phyloP scores from a whole-genome alignment of 2,113 vertebrate species.

The Glareola pratincola region DNA sequence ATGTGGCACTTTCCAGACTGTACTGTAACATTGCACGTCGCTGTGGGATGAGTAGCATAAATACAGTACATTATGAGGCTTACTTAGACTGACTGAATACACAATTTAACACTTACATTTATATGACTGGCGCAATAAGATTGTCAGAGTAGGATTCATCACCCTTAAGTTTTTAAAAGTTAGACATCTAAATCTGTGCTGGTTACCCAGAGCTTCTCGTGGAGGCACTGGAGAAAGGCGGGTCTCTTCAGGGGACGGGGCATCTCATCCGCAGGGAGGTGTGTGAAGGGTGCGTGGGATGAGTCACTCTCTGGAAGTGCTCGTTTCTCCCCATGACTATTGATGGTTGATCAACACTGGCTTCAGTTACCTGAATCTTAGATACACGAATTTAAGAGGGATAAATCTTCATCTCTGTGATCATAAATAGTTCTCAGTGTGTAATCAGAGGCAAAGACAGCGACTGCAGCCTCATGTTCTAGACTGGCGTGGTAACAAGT shows the following conservation, averaged over 20 bases:
- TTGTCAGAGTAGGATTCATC: neutral
- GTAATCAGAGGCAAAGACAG: neutral
- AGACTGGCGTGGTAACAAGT: neutral
- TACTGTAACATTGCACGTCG: neutral
- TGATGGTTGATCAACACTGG: neutral
- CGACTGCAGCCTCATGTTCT: neutral
- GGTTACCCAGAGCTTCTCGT: neutral
- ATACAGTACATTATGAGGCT: neutral
- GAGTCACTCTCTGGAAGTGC: neutral
- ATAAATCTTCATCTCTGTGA: neutral
- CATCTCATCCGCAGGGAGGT: neutral
- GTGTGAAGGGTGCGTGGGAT: fast-evolving
- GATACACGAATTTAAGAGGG: neutral
- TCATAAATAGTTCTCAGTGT: neutral
- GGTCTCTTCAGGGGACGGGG: neutral
- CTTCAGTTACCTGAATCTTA: neutral
- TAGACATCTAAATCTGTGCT: neutral
- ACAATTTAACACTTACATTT: neutral
- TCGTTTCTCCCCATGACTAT: neutral
- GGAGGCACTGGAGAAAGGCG: neutral
- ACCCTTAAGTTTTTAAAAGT: neutral
- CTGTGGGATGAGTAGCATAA: neutral
- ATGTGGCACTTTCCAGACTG: neutral
- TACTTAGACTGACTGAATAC: neutral
- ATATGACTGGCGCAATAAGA: neutral